A percentile compares a stretch with the other conserved stretches of the same genome.
These are phyloP conservation scores for Anastrepha ludens DNA, from an alignment of 1,140 invertebrate species.

Conservation along the genomic window DNA sequence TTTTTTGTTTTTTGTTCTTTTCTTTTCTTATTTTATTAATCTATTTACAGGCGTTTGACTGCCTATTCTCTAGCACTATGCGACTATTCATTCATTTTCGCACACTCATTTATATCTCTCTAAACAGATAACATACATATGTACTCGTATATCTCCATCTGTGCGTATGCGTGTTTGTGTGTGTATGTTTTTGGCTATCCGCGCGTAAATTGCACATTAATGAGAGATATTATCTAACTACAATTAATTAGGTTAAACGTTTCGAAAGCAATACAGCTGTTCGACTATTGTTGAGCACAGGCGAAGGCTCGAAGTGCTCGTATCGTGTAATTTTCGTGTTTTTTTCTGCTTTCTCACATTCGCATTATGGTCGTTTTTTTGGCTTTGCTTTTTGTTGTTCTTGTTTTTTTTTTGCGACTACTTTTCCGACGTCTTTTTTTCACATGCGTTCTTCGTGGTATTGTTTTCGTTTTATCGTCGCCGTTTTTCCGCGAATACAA, in stretches of 20 bases:
- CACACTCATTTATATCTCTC: background rate
- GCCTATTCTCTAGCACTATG: conserved; percentile 1
- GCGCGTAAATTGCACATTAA: conserved; percentile 49
- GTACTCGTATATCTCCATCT: background rate
- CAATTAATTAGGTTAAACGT: conserved; percentile 52
- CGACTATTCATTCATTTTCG: conserved; percentile 10
- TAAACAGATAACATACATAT: background rate
- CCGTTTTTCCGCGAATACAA: conserved; percentile 22
- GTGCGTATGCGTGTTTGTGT: background rate
- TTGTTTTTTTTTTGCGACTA: background rate
- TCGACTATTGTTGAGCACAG: conserved; percentile 6
- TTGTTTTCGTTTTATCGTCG: background rate
- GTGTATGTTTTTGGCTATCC: background rate
- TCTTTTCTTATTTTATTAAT: background rate
- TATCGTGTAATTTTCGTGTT: background rate
- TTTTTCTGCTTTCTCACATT: background rate
- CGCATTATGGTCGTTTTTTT: conserved; percentile 21
- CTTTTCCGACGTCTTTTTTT: conserved; percentile 8
- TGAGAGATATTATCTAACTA: conserved; percentile 52
- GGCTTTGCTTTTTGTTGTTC: background rate
- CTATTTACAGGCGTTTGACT: conserved; percentile 36
- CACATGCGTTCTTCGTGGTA: too few relatives aligned
- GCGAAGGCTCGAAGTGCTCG: background rate
- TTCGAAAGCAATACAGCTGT: conserved; percentile 40
- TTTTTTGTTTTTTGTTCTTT: background rate